A percentile compares a stretch with the other conserved stretches of the same genome.
phyloP scores from a whole-genome alignment of 2,113 vertebrate species.

The Oreotrochilus melanogaster region DNA sequence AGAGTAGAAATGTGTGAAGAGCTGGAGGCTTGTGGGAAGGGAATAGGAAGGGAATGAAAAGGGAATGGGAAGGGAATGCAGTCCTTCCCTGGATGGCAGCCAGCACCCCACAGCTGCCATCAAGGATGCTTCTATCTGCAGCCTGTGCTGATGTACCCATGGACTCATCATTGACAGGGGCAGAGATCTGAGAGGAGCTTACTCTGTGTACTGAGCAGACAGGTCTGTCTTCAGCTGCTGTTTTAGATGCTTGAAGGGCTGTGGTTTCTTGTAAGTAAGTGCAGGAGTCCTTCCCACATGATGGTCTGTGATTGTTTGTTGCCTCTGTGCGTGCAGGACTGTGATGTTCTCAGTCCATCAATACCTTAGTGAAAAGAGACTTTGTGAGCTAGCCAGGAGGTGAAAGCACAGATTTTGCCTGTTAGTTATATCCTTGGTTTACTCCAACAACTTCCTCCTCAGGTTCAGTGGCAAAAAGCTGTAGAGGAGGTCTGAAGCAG shows the following conservation, averaged over 20 bases:
- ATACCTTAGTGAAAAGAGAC: not conserved
- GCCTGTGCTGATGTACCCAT: not conserved
- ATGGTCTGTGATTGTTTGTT: not conserved
- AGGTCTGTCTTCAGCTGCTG: not conserved
- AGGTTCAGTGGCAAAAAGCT: not conserved
- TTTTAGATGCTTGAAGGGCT: not conserved
- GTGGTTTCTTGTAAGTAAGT: not conserved
- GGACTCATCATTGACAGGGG: not conserved
- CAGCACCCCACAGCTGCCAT: not conserved
- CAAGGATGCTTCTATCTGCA: not conserved
- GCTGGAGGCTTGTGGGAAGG: not conserved
- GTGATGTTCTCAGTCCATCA: not conserved
- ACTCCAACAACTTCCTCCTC: not conserved
- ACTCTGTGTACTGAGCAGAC: not conserved
- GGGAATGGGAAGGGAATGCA: not conserved
- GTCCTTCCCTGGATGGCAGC: not conserved
- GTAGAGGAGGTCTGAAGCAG: not conserved
- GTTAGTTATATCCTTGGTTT: not conserved
- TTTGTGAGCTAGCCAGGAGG: not conserved
- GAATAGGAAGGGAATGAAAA: not conserved
- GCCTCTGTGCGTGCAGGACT: not conserved
- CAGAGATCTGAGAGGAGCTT: not conserved
- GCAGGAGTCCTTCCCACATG: fast-evolving
- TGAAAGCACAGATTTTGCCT: not conserved
- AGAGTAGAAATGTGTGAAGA: not conserved